Percentiles rank a stretch among this genome's conserved stretches.
These are phyloP conservation scores for Macrocentrus cingulum DNA, from an alignment of 1,140 invertebrate genomes.

Conservation along the genomic window DNA sequence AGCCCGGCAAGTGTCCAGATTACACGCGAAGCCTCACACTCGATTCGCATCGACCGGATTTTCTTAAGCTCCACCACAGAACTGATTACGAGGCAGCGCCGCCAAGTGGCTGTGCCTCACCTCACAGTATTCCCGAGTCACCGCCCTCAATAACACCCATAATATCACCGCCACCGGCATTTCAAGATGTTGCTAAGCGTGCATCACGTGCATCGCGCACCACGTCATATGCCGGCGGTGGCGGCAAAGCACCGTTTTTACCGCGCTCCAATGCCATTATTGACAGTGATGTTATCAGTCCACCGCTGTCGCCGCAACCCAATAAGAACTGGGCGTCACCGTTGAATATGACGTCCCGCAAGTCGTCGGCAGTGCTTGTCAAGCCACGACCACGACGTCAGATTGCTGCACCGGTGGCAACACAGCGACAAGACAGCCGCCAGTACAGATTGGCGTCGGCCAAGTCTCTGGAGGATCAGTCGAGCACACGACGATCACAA, in stretches of 20 bases:
- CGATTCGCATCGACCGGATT: slow-evolving; percentile 42
- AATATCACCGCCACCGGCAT: slow-evolving; percentile 65
- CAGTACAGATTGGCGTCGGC: slow-evolving; percentile 51
- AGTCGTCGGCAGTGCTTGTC: slow-evolving; percentile 25
- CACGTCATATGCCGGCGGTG: slow-evolving; percentile 44
- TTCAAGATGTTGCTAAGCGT: slow-evolving; percentile 59
- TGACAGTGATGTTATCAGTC: slow-evolving; percentile 61
- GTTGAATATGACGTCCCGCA: slow-evolving; percentile 39
- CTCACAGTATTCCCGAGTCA: slow-evolving; percentile 56
- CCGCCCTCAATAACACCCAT: slow-evolving; percentile 64
- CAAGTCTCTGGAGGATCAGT: slow-evolving; percentile 62
- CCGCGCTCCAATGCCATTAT: slow-evolving; percentile 62
- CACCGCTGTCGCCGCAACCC: slow-evolving; percentile 52
- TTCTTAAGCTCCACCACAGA: slow-evolving; percentile 50
- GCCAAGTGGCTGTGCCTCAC: slow-evolving; percentile 49
- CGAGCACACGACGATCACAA: slow-evolving; percentile 54
- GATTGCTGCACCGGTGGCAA: background rate
- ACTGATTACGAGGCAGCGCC: slow-evolving; percentile 51
- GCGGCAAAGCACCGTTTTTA: slow-evolving; percentile 60
- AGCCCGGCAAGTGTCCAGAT: slow-evolving; percentile 56
- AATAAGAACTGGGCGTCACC: slow-evolving; percentile 51
- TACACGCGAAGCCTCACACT: slow-evolving; percentile 29
- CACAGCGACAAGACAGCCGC: slow-evolving; percentile 24
- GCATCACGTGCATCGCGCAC: slow-evolving; percentile 37
- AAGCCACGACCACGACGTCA: slow-evolving; percentile 34